These are phyloP conservation scores for Drosophila cracens DNA, from an alignment of 2,888 invertebrate species.

Conservation along the genomic window DNA sequence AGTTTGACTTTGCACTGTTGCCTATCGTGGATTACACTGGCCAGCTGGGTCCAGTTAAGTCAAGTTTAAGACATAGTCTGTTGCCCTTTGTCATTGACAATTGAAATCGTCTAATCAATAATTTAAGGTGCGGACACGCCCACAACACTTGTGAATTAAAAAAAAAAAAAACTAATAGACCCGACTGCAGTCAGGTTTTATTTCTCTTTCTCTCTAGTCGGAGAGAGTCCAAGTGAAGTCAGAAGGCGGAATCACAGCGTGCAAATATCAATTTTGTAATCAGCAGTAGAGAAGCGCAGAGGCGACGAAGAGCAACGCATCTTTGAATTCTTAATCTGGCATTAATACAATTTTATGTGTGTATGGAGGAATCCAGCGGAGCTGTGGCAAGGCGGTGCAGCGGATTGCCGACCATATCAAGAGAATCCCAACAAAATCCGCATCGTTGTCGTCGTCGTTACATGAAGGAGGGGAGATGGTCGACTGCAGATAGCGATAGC, in stretches of 20 bases:
- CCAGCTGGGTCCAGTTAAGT: neutral
- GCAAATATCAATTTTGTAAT: conserved; percentile 75
- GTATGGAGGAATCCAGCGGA: conserved; percentile 36
- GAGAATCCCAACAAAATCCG: conserved; percentile 79
- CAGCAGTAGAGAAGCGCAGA: conserved; percentile 42
- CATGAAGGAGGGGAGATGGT: conserved; percentile 50
- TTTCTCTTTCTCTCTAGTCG: neutral
- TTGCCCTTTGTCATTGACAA: neutral
- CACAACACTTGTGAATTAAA: conserved; percentile 65
- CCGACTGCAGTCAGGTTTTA: neutral
- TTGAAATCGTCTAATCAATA: conserved; percentile 46
- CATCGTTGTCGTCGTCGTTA: conserved; percentile 33
- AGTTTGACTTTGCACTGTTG: neutral
- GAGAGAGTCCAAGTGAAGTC: conserved; percentile 1
- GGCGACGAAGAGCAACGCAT: conserved; percentile 59
- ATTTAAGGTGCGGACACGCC: conserved; percentile 64
- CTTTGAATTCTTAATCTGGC: conserved; percentile 79
- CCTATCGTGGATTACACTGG: neutral
- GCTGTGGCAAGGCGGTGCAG: neutral
- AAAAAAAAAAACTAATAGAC: conserved; percentile 56
- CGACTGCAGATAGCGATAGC: conserved; percentile 64
- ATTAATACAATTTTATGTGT: conserved; percentile 78
- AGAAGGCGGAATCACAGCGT: conserved; percentile 62
- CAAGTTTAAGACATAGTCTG: conserved; percentile 2
- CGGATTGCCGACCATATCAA: conserved; percentile 30